Base-by-base conservation (phyloP, 2,113 vertebrate genomes). In the Plecturocebus donacophilus region DNA sequence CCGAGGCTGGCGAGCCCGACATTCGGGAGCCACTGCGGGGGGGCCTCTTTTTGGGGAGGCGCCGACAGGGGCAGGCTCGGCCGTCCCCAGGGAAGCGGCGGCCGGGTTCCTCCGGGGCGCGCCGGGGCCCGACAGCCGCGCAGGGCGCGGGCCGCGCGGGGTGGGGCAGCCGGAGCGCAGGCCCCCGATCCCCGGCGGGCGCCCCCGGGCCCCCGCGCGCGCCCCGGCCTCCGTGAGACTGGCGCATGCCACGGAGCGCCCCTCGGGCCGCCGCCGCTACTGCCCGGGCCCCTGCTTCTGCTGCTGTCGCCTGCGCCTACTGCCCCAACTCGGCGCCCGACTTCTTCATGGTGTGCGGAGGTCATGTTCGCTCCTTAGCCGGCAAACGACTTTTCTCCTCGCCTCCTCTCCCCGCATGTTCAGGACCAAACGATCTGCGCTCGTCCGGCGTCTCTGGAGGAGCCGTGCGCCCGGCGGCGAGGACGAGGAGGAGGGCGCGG, bases 391-490 rank as follows among this genome's bases (percentile, higher is more conserved):
- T 99, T 99, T 99, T 98, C 98, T 98, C 98, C 98, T 98, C 61
- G 97, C 97, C 97, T 98, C 97, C 98, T 99, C 99, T 98, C 99
- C 99, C 99, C 99, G 99, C 98, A 99, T 99, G 99, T 99, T 99
- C 99, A 99, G 99, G 99, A 99, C 99, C 99, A 99, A 99, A 99
- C 99, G 99, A 98, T 99, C 99, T 99, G 99, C 99, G 99, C 99
- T 99, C 98, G 99, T 99, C 99, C 99, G 99, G 99, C 99, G 99
- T 99, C 99, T 99, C 98, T 99, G 99, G 99, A 99, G 99, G 99
- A 99, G 99, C 99, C 99, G 99, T 79, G 99, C 99, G 98, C 99
- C 99, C 99, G 99, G 99, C 98, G 99, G 98, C 61, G 95, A 99
- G 98, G 99, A 99, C 98, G 99, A 99, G 98, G 99, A 99, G 98